Percentiles rank a stretch among this genome's conserved stretches.
Evolutionary conservation across 2,888 invertebrate species (phyloP).

Genomic region (Malacosoma neustria): DNA sequence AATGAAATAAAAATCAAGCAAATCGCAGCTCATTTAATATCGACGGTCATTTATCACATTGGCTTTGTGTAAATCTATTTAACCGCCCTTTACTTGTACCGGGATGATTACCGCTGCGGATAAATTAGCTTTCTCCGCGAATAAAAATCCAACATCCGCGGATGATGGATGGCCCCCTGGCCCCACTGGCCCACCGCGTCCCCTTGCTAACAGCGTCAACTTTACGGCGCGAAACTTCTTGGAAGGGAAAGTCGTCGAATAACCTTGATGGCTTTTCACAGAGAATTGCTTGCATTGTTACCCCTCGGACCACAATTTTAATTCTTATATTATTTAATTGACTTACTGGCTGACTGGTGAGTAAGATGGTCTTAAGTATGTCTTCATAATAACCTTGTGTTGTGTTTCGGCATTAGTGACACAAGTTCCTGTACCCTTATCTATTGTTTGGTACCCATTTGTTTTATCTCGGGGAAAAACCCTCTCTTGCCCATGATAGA

Average conservation of each 20-base stretch:
- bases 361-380: too few relatives aligned
- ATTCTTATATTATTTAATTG: too few relatives aligned
- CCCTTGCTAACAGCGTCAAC: conserved; percentile 7
- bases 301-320: conserved; percentile 1
- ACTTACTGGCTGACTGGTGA: too few relatives aligned
- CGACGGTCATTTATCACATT: not conserved
- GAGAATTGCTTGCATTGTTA: conserved; percentile 14
- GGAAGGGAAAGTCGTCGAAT: conserved; percentile 6
- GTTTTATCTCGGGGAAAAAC: too few relatives aligned
- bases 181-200: conserved; percentile 7
- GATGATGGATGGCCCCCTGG: not conserved
- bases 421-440: too few relatives aligned
- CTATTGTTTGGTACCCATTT: too few relatives aligned
- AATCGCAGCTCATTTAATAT: too few relatives aligned
- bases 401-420: too few relatives aligned
- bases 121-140: not conserved
- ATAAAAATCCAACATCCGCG: not conserved
- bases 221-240: conserved; percentile 8
- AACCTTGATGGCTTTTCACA: conserved; percentile 13
- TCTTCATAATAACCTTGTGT: too few relatives aligned
- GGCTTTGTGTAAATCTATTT: not conserved
- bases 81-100: not conserved
- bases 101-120: not conserved
- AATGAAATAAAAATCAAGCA: too few relatives aligned
- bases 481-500: too few relatives aligned